phyloP scores from a whole-genome alignment of 1,140 invertebrate species.

The Tetragonula clypearis region DNA sequence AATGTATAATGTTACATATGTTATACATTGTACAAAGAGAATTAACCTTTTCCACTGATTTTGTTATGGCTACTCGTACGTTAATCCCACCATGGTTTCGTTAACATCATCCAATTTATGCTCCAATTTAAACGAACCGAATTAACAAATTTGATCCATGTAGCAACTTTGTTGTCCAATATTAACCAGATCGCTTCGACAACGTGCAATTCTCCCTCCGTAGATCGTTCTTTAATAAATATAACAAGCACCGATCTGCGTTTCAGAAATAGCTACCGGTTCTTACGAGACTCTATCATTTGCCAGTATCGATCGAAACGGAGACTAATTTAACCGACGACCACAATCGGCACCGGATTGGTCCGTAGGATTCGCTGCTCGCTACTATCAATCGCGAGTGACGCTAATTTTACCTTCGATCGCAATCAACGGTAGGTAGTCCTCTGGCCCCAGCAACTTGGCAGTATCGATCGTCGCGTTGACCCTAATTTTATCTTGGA shows the following conservation, averaged over 20 bases:
- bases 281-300: conserved; percentile 15
- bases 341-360: neutral
- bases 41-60: too few species aligned
- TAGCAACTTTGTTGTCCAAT: neutral
- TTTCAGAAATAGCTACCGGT: neutral
- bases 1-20: too few species aligned
- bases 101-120: too few species aligned
- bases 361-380: neutral
- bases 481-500: conserved; percentile 28
- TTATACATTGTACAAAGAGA: too few species aligned
- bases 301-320: conserved; percentile 6
- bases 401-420: conserved; percentile 44
- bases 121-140: neutral
- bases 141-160: neutral
- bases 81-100: too few species aligned
- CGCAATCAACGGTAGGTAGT: conserved; percentile 20
- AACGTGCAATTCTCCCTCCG: neutral
- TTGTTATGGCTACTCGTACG: too few species aligned
- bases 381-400: conserved; percentile 36
- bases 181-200: neutral
- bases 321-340: conserved; percentile 24
- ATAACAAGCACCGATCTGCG: neutral
- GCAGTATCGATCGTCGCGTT: conserved; percentile 22
- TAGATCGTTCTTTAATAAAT: neutral
- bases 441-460: conserved; percentile 17